Evolutionary conservation across 2,797 vertebrate genomes (phyloP).

Genomic region (Esox lucius): DNA sequence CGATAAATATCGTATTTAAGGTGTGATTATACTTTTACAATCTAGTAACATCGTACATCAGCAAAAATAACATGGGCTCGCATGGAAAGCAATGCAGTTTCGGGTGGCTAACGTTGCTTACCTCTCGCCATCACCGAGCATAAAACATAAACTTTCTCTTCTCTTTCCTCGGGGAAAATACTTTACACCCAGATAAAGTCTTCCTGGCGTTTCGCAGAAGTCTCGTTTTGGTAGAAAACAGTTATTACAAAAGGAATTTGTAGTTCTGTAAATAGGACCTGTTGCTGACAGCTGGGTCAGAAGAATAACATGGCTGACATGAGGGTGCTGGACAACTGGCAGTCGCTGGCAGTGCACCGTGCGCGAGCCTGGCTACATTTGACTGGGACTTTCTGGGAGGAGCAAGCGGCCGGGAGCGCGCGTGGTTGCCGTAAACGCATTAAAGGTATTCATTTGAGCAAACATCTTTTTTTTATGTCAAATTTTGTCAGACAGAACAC

Average conservation of each 20-base stretch:
- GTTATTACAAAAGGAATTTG: neutral
- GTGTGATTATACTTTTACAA: neutral
- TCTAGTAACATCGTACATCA: constrained; percentile 26
- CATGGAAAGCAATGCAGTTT: constrained; percentile 62
- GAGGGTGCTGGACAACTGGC: neutral
- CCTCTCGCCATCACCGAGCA: constrained; percentile 22
- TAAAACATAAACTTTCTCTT: constrained; percentile 43
- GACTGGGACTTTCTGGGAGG: constrained; percentile 36
- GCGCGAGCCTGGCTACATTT: constrained; percentile 47
- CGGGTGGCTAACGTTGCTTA: constrained; percentile 27
- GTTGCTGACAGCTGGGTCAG: constrained; percentile 75
- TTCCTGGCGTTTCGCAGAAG: neutral
- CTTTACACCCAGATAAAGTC: constrained; percentile 13
- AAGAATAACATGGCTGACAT: constrained; percentile 77
- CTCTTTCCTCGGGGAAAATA: constrained; percentile 12
- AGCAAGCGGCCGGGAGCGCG: constrained; percentile 20
- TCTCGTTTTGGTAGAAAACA: constrained; percentile 10
- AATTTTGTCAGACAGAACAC: no score
- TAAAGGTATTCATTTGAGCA: neutral
- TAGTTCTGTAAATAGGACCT: constrained; percentile 54
- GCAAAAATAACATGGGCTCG: constrained; percentile 46
- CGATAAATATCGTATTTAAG: neutral
- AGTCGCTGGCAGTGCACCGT: neutral
- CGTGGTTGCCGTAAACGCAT: neutral
- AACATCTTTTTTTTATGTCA: no score